These are phyloP conservation scores for Macrotus californicus DNA, from an alignment of 2,113 vertebrate genomes.

Conservation along the genomic window DNA sequence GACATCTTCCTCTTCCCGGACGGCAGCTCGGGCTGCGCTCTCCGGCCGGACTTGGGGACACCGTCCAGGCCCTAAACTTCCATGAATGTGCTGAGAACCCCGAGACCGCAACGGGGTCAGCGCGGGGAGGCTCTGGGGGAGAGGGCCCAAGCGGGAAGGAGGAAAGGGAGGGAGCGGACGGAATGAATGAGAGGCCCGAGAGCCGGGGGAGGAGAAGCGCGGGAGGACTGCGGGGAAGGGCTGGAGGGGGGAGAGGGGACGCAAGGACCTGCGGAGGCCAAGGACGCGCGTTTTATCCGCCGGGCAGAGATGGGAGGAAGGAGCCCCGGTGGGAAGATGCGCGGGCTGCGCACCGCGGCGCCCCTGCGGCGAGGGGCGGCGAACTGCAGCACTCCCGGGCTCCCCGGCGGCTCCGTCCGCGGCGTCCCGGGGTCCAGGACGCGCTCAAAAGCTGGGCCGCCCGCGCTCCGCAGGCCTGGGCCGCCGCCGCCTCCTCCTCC, in stretches of 20 bases:
- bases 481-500: background rate
- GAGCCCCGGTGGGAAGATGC: conserved; percentile 25
- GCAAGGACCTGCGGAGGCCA: background rate
- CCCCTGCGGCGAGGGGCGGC: background rate
- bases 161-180: background rate
- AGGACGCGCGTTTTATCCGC: background rate
- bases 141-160: background rate
- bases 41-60: background rate
- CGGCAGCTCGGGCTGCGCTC: conserved; percentile 52
- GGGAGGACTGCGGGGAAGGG: background rate
- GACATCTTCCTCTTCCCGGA: conserved; percentile 81
- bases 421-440: background rate
- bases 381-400: conserved; percentile 8
- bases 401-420: background rate
- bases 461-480: background rate
- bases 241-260: background rate
- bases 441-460: background rate
- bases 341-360: background rate
- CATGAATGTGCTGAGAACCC: conserved; percentile 21
- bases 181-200: conserved; percentile 40
- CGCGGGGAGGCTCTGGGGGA: background rate
- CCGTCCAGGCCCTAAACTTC: conserved; percentile 58
- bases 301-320: background rate
- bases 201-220: background rate
- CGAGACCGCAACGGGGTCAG: background rate